A percentile compares a stretch with the other conserved stretches of the same genome.
phyloP scores from a whole-genome alignment of 1,140 invertebrate species.

The Asbolus verrucosus region DNA sequence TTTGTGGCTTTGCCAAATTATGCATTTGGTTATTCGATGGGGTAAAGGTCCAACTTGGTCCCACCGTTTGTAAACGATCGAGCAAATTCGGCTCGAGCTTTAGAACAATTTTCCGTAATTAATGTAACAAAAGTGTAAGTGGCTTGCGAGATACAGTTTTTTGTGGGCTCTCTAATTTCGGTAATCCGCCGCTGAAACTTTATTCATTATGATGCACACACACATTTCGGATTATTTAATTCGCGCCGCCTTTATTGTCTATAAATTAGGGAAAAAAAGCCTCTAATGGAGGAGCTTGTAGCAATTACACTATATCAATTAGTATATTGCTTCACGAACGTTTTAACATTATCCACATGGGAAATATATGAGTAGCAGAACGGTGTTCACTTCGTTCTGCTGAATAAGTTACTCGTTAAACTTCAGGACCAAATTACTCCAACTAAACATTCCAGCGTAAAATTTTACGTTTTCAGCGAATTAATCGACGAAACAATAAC shows the following conservation, averaged over 20 bases:
- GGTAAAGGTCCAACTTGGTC: background rate
- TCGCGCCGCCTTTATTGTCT: conserved; percentile 3
- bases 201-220: background rate
- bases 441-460: conserved; percentile 18
- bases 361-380: conserved; percentile 24
- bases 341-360: conserved; percentile 33
- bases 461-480: conserved; percentile 12
- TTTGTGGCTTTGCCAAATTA: too few species aligned
- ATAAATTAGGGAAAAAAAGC: conserved; percentile 18
- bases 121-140: background rate
- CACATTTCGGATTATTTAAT: conserved; percentile 3
- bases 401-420: conserved; percentile 26
- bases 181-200: background rate
- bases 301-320: conserved; percentile 31
- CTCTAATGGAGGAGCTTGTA: conserved; percentile 9
- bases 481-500: background rate
- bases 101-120: conserved; percentile 14
- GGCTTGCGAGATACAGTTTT: too few species aligned
- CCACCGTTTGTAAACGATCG: background rate
- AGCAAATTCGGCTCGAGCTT: conserved; percentile 5
- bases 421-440: conserved; percentile 13
- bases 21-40: conserved; percentile 1
- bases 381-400: background rate
- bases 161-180: background rate
- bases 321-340: conserved; percentile 32